These are phyloP conservation scores for Eulemur rufifrons DNA, from an alignment of 2,113 vertebrate genomes.

Conservation along the genomic window DNA sequence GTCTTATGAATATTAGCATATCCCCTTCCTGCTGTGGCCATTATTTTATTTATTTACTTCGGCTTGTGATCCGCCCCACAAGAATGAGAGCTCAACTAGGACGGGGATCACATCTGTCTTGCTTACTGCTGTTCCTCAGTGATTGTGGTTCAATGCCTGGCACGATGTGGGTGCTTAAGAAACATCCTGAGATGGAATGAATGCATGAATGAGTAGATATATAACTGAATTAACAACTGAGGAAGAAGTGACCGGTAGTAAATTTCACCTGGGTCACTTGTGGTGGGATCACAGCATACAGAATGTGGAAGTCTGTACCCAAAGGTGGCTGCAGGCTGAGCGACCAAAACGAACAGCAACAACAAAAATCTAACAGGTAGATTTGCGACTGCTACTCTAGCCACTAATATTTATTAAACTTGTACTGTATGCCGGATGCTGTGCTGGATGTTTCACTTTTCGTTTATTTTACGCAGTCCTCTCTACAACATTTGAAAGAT, in stretches of 20 bases:
- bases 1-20: background rate
- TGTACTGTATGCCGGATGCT: background rate
- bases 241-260: background rate
- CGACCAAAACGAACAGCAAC: background rate
- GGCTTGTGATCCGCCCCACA: background rate
- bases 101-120: background rate
- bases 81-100: background rate
- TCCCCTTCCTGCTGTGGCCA: background rate
- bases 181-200: background rate
- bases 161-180: background rate
- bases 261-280: background rate
- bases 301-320: background rate
- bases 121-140: background rate
- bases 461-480: background rate
- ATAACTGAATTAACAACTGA: background rate
- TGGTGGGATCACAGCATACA: background rate
- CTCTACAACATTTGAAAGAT: background rate
- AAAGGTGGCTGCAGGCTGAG: background rate
- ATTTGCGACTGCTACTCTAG: background rate
- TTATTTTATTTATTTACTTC: slow-evolving; percentile 18
- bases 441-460: background rate
- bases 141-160: background rate
- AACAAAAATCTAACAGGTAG: background rate
- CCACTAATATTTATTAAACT: background rate
- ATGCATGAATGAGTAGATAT: background rate